These are phyloP conservation scores for Gallinago undulata DNA, from an alignment of 2,113 vertebrate genomes.

Conservation along the genomic window DNA sequence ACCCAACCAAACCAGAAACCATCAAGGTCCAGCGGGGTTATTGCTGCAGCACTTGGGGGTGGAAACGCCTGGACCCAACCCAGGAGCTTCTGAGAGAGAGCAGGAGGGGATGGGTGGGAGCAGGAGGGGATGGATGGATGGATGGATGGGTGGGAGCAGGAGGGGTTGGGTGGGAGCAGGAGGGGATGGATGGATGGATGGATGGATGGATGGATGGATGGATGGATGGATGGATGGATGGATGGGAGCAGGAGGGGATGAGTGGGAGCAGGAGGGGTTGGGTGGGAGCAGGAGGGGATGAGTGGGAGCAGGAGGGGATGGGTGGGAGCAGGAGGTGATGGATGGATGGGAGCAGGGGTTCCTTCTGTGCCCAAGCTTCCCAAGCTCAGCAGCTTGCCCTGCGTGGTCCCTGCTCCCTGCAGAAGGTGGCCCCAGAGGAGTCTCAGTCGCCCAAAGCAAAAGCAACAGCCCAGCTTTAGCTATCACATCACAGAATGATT, in stretches of 20 bases:
- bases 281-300: background rate
- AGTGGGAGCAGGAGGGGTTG: background rate
- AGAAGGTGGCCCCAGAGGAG: background rate
- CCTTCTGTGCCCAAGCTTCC: background rate
- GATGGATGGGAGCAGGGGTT: background rate
- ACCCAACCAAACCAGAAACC: no score
- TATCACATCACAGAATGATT: background rate
- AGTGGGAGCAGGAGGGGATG: background rate
- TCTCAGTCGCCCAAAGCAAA: background rate
- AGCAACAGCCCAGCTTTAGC: background rate
- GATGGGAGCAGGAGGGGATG: background rate
- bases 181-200: no score
- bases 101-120: background rate
- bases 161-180: background rate
- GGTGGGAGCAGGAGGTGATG: background rate
- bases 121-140: background rate
- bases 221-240: background rate
- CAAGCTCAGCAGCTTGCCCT: background rate
- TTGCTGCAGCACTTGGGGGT: background rate
- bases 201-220: no score
- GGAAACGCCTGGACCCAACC: background rate
- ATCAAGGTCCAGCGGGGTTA: background rate
- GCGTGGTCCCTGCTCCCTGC: background rate
- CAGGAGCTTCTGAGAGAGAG: background rate
- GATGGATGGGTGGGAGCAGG: background rate